These are phyloP conservation scores for Alcedo atthis DNA, from an alignment of 2,797 vertebrate genomes.

Conservation along the genomic window DNA sequence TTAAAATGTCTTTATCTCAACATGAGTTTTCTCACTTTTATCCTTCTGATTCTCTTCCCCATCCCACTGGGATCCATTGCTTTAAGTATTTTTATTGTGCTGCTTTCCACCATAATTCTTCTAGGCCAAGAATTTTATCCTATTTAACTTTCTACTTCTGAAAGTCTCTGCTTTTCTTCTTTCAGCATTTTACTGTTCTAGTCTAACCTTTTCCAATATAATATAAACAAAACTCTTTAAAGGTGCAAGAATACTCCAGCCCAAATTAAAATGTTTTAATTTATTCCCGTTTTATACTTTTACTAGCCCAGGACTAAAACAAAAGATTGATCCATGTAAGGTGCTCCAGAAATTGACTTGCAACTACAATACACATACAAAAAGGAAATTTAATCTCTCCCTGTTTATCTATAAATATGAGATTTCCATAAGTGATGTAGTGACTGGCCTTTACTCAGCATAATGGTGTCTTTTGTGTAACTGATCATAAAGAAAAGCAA, in stretches of 20 bases:
- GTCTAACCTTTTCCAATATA: not conserved
- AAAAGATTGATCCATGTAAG: not conserved
- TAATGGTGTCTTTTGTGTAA: not conserved
- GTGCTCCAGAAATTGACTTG: not conserved
- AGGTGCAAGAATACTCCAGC: not conserved
- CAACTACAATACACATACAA: not conserved
- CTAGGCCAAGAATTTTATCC: not conserved
- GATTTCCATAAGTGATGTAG: not conserved
- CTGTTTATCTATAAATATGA: not conserved
- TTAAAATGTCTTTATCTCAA: not conserved
- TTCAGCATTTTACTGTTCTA: not conserved
- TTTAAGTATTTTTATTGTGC: not conserved
- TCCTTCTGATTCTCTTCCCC: not conserved
- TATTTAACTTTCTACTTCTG: not conserved
- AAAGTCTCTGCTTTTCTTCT: not conserved
- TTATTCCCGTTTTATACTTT: not conserved
- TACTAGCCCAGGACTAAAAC: not conserved
- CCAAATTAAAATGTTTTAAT: not conserved
- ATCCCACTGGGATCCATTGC: not conserved
- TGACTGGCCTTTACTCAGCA: not conserved
- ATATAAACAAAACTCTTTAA: not conserved
- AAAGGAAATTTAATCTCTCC: not conserved
- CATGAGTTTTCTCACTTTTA: not conserved
- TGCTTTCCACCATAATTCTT: not conserved
- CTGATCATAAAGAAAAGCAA: not conserved